These are phyloP conservation scores for Speoplatyrhinus poulsoni DNA, from an alignment of 2,113 vertebrate genomes.

Conservation along the genomic window DNA sequence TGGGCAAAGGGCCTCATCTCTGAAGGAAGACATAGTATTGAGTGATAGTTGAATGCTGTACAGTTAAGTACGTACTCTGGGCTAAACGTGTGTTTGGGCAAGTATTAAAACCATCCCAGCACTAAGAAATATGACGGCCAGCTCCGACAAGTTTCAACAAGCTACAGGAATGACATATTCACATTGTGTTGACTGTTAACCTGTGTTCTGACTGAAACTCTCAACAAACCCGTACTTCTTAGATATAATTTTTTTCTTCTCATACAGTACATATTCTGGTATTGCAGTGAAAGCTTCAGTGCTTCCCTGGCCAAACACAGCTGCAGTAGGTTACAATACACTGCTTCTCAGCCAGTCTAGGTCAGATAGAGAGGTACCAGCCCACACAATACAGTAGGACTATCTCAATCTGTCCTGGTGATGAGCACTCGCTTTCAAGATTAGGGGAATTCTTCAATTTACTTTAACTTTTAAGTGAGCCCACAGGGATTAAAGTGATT, in stretches of 20 bases:
- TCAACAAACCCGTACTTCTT: slow-evolving; percentile 14
- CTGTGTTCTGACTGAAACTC: slow-evolving; percentile 24
- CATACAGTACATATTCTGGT: background rate
- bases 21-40: background rate
- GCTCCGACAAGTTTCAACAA: background rate
- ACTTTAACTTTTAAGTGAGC: slow-evolving; percentile 4
- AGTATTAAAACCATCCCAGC: background rate
- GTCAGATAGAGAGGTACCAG: slow-evolving; percentile 13
- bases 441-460: slow-evolving; percentile 44
- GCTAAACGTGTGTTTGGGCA: background rate
- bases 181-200: slow-evolving; percentile 18
- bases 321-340: slow-evolving; percentile 7
- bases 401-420: slow-evolving; percentile 35
- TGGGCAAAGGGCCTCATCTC: background rate
- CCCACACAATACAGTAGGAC: slow-evolving; percentile 24
- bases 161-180: background rate
- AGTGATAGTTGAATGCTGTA: background rate
- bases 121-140: background rate
- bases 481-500: too few species aligned
- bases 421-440: slow-evolving; percentile 42
- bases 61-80: background rate
- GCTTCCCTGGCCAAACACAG: slow-evolving; percentile 1
- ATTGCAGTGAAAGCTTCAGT: background rate
- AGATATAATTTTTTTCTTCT: slow-evolving; percentile 4
- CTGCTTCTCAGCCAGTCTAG: slow-evolving; percentile 6